Conservation (phyloP, 2,797 vertebrate genomes). For the Brachyalestes nurse region DNA sequence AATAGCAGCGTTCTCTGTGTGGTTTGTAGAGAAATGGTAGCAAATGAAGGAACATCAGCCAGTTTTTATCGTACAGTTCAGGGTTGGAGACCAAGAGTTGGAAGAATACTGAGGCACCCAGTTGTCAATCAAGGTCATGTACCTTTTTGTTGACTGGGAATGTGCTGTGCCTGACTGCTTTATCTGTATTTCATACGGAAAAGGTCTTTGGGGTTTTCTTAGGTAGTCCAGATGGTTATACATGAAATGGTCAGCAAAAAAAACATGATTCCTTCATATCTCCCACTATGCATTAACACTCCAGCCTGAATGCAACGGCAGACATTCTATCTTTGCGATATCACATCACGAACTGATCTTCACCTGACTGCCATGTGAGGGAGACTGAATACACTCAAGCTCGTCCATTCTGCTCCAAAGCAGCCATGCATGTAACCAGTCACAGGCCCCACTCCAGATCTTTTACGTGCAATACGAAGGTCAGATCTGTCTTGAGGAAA, state of each 20-base stretch:
- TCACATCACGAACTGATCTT: constrained; percentile 9
- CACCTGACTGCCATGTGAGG: constrained; percentile 11
- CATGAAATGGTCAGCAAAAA: constrained; percentile 23
- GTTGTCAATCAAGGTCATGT: background rate
- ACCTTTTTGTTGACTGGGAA: background rate
- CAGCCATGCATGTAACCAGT: background rate
- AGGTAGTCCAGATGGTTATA: constrained; percentile 46
- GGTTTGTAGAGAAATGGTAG: background rate
- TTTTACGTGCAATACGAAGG: constrained; percentile 12
- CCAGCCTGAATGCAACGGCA: constrained; percentile 27
- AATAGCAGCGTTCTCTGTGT: background rate
- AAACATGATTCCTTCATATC: constrained; percentile 33
- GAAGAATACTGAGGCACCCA: background rate
- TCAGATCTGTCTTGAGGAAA: constrained; percentile 14
- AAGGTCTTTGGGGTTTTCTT: constrained; percentile 42
- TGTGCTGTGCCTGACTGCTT: constrained; percentile 6
- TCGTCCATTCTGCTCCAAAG: background rate
- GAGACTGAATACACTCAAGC: constrained; percentile 1
- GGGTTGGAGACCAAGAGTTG: background rate
- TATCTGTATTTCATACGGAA: constrained; percentile 38
- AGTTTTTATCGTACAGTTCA: background rate
- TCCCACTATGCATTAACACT: constrained; percentile 42
- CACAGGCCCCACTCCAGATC: background rate
- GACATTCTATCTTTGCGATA: constrained; percentile 30
- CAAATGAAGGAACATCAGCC: background rate